Evolutionary conservation across 2,888 invertebrate species (phyloP).

Genomic region (Watsonalla binaria): DNA sequence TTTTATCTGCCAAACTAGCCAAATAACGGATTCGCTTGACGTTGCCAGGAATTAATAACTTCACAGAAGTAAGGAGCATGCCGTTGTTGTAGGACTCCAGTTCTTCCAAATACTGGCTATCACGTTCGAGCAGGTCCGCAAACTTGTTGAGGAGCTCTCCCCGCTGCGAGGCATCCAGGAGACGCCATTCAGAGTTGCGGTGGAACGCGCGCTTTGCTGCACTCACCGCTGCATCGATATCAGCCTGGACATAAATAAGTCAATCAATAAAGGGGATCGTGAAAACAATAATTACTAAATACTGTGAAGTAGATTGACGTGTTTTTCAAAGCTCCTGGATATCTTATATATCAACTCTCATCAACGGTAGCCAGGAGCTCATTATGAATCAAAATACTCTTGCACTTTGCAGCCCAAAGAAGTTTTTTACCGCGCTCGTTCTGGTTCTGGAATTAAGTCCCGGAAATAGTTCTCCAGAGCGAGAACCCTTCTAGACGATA

Average conservation of each 20-base stretch:
- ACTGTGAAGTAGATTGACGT: not conserved
- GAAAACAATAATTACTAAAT: not conserved
- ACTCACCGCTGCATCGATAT: conserved; percentile 85
- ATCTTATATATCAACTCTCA: not conserved
- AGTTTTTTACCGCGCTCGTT: too few species aligned
- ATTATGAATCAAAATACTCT: not conserved
- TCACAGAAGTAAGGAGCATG: conserved; percentile 84
- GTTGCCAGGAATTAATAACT: conserved; percentile 66
- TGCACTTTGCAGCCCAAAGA: too few species aligned
- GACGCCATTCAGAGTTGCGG: conserved; percentile 85
- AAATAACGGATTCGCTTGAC: conserved; percentile 83
- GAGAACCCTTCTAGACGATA: too few species aligned
- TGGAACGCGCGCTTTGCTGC: conserved; percentile 87
- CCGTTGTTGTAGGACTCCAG: conserved; percentile 95
- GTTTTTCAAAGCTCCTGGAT: not conserved
- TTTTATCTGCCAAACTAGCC: conserved; percentile 92
- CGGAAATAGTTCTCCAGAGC: too few species aligned
- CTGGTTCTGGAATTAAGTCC: too few species aligned
- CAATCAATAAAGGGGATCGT: too few species aligned
- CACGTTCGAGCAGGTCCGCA: conserved; percentile 88
- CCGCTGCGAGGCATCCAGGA: conserved; percentile 88
- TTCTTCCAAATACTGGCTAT: conserved; percentile 85
- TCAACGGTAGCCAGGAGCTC: not conserved
- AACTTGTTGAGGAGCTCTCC: conserved; percentile 85
- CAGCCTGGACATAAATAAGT: conserved; percentile 61